Conservation (phyloP, 2,113 vertebrate species). For the Cyprinus carpio region DNA sequence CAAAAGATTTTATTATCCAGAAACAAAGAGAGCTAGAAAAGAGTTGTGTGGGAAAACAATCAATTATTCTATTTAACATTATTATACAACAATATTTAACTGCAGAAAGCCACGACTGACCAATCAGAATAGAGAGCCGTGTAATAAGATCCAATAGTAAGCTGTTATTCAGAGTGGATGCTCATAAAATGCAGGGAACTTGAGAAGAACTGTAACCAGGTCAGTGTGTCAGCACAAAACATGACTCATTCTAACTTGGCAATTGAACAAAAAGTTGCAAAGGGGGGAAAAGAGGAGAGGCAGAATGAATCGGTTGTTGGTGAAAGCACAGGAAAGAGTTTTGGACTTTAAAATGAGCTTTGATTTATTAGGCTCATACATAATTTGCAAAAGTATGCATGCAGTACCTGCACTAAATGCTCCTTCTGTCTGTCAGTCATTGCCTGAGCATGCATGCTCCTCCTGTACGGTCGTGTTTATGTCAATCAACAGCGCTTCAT, state of each 20-base stretch:
- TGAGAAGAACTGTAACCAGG: slow-evolving; percentile 10
- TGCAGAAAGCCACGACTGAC: not conserved
- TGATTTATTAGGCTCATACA: not conserved
- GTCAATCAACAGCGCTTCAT: slow-evolving; percentile 51
- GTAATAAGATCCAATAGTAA: not conserved
- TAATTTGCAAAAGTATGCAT: slow-evolving; percentile 9
- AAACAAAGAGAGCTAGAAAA: not conserved
- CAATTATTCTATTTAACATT: not conserved
- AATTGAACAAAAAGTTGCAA: slow-evolving; percentile 7
- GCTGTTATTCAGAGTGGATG: not conserved
- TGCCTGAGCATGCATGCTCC: slow-evolving; percentile 66
- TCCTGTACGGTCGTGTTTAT: slow-evolving; percentile 30
- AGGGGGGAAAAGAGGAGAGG: not conserved
- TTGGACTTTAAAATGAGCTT: slow-evolving; percentile 17
- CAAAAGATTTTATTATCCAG: not conserved
- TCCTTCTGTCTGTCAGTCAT: slow-evolving; percentile 32
- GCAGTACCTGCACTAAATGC: not conserved
- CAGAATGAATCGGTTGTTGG: not conserved
- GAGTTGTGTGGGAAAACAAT: not conserved
- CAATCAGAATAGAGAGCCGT: not conserved
- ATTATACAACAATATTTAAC: not conserved
- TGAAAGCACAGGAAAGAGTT: slow-evolving; percentile 12
- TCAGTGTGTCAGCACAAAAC: slow-evolving; percentile 32
- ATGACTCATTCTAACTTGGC: slow-evolving; percentile 31
- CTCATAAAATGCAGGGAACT: not conserved